These are phyloP conservation scores for Cecidostiba fungosa DNA, from an alignment of 2,888 invertebrate genomes.

Conservation along the genomic window DNA sequence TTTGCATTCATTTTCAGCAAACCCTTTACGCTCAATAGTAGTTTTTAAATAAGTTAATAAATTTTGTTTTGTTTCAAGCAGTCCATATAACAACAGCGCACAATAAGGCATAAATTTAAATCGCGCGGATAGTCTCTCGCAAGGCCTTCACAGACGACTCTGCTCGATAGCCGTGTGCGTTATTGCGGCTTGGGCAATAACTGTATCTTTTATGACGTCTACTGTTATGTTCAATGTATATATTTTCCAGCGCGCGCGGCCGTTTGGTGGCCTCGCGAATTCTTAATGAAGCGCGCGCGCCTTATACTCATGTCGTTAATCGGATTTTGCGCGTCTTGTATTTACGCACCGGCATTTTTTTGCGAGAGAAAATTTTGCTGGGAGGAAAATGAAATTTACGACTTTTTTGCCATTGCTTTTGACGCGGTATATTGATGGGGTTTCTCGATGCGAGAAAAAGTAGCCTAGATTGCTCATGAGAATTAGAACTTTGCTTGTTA, in stretches of 20 bases:
- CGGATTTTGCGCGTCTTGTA: conserved; percentile 18
- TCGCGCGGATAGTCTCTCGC: neutral
- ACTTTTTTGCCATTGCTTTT: neutral
- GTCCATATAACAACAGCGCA: neutral
- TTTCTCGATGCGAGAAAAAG: neutral
- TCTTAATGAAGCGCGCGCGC: conserved; percentile 43
- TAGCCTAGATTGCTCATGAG: neutral
- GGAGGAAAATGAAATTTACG: conserved; percentile 5
- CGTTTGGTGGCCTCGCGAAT: conserved; percentile 43
- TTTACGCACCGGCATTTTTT: neutral
- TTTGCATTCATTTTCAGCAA: no score
- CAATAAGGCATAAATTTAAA: neutral
- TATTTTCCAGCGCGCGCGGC: neutral
- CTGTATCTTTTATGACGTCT: conserved; percentile 63
- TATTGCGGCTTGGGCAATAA: conserved; percentile 35
- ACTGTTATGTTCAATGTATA: conserved; percentile 56
- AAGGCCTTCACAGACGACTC: neutral
- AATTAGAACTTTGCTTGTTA: no score
- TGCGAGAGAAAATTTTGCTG: neutral
- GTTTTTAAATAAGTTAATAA: no score
- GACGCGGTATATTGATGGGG: neutral
- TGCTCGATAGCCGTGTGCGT: conserved; percentile 4
- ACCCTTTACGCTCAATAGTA: no score
- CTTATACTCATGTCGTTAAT: conserved; percentile 30
- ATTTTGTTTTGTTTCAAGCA: neutral